Base-by-base conservation (phyloP, 2,113 vertebrate species). In the Cathartes aura region DNA sequence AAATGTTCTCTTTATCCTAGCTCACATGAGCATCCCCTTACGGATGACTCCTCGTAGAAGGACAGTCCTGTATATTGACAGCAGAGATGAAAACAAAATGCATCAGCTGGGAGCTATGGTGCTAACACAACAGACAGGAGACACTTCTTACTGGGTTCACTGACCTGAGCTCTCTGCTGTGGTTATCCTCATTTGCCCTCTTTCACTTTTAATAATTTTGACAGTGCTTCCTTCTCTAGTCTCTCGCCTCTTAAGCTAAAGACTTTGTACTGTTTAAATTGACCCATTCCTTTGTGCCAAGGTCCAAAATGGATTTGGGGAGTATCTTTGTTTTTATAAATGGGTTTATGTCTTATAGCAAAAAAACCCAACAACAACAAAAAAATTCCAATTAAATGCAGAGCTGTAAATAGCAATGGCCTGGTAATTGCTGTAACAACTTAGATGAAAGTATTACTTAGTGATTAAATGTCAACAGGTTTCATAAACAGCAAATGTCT, bases 381-480 rank as follows among this genome's bases (percentile, higher is more conserved):
- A 21, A 32, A 12, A 43, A 19, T 21, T 73, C 68, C 43, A 60
- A 24, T 73, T 80, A 91, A 90, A 73, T 52, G 43, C 53, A 73
- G 82, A 91, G 66, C 78, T 96, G 82, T 88, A 90, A 93, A 78
- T 93, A 95, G 55, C 90, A 70, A 32, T 67, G 74, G 84, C 36
- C 59, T 94, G 71, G 79, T 96, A 93, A 96, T 91, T 96, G 82
- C 87, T 95, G 59, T 59, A 48, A 50, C 85, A 81, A 23, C 95
- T 88, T 67, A 79, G 87, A 79, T 95, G 74, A 83, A 96, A 95
- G 71, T 96, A 92, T 94, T 94, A 76, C 66, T 91, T 93, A 86
- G 87, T 80, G 88, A 93, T 95, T 95, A 97, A 97, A 92, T 96
- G 95, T 86, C 90, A 97, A 93, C 96, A 95, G 88, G 95, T 96